Conservation (phyloP, 1,140 invertebrate species). For the Lordiphosa collinella region DNA sequence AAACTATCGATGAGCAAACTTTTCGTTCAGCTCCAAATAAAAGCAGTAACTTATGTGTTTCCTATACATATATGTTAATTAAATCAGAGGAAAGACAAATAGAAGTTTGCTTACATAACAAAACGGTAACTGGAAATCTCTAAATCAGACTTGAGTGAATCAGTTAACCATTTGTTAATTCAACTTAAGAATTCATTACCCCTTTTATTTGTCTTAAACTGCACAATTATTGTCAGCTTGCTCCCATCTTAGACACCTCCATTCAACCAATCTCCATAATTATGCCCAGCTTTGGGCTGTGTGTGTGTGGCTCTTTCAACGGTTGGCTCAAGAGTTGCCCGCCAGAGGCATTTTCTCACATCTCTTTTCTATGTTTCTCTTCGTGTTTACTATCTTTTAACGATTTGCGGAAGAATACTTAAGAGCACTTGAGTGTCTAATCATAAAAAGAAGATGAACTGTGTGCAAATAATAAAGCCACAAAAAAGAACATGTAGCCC, state of each 20-base stretch:
- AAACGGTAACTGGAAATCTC: too few relatives aligned
- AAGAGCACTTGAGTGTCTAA: slow-evolving; percentile 61
- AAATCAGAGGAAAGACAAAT: background rate
- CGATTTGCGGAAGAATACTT: slow-evolving; percentile 72
- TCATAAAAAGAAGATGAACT: slow-evolving; percentile 59
- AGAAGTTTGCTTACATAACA: too few relatives aligned
- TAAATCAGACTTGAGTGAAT: background rate
- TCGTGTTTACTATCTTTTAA: slow-evolving; percentile 27
- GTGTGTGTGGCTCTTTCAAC: slow-evolving; percentile 4
- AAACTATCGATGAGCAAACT: background rate
- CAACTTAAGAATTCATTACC: slow-evolving; percentile 1
- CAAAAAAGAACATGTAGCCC: slow-evolving; percentile 30
- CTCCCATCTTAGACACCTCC: slow-evolving; percentile 10
- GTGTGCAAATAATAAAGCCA: slow-evolving; percentile 67
- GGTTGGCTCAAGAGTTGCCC: slow-evolving; percentile 21
- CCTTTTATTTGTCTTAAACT: slow-evolving; percentile 44
- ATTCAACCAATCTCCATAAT: slow-evolving; percentile 24
- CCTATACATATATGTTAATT: background rate
- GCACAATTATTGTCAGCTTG: slow-evolving; percentile 47
- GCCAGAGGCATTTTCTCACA: slow-evolving; percentile 45
- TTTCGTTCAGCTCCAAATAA: background rate
- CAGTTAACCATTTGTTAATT: background rate
- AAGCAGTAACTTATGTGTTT: background rate
- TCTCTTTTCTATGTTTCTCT: slow-evolving; percentile 13
- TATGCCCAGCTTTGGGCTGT: slow-evolving; percentile 22